These are phyloP conservation scores for Alethe castanea DNA, from an alignment of 2,113 vertebrate genomes.

Conservation along the genomic window DNA sequence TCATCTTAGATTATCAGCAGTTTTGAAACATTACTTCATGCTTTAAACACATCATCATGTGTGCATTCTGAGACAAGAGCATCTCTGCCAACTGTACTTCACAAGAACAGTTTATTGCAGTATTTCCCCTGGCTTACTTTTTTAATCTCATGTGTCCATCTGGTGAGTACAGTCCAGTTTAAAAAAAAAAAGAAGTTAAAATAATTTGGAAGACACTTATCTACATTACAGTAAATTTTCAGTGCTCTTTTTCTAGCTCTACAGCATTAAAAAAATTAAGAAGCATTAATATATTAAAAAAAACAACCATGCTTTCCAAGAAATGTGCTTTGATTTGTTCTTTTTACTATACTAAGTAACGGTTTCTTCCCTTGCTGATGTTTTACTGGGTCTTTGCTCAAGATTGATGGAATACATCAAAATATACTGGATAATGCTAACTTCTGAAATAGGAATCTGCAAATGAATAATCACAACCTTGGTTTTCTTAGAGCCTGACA, in stretches of 20 bases:
- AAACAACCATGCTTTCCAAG: rapidly evolving
- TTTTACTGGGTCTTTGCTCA: background rate
- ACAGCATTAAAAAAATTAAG: background rate
- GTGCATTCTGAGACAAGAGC: background rate
- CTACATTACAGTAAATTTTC: background rate
- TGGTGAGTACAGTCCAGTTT: background rate
- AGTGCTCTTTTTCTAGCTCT: background rate
- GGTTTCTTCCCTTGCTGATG: background rate
- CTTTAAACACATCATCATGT: background rate
- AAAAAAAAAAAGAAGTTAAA: background rate
- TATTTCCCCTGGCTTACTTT: background rate
- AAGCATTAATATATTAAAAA: background rate
- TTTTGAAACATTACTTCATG: background rate
- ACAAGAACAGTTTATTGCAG: background rate
- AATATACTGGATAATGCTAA: background rate
- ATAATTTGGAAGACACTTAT: background rate
- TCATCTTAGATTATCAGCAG: background rate
- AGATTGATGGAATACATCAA: background rate
- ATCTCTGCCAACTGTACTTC: background rate
- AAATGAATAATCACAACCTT: background rate
- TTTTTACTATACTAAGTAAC: background rate
- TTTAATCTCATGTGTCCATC: background rate
- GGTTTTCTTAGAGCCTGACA: background rate
- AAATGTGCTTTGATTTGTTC: background rate
- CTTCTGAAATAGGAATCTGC: background rate